Evolutionary conservation across 2,113 vertebrate genomes (phyloP), one percentile per base, ranked within the genome.

Genomic region (Ammodytes dubius): DNA sequence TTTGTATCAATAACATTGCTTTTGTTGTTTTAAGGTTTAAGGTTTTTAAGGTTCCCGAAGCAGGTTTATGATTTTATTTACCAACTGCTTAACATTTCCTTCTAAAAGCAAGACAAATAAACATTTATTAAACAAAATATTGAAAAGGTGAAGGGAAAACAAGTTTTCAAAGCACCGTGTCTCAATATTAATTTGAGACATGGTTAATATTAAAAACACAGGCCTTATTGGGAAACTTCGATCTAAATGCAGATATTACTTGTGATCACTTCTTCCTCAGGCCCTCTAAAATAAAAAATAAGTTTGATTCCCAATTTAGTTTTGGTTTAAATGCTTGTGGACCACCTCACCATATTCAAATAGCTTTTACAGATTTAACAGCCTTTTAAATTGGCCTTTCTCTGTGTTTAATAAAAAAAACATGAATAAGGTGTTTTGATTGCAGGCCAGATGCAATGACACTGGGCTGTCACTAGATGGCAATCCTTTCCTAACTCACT

Each of bases 381-480:
- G 12, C 4, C n/a, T 3, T 46, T 57, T 56, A 3, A 43, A 13
- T 37, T 37, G 1, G 0, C 37, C 10, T 39, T 19, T 7, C 7
- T 70, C 39, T 60, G 11, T 15, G 35, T 74, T 45, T 10, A 19
- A 64, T 15, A 67, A 17, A 58, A 46, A 14, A 63, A 70, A 9
- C 2, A 54, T n/a, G 1, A 46, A 58, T 3, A 15, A 1, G 9
- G 12, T 12, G 6, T 3, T 9, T 1, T 1, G 14, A 2, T 14
- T 50, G 12, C 5, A 57, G 19, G 11, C 6, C 8, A 35, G 11
- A 8, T 86, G 89, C 74, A 91, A 58, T 82, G 68, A 64, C 71
- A 27, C 3, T 13, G 2, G 2, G 1, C 5, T 12, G 19, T 9
- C 91, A 89, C 88, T 77, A 86, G 88, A 88, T 90, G 92, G 91